Percentiles rank a stretch among this genome's conserved stretches.
Evolutionary conservation across 2,888 invertebrate species (phyloP).

Genomic region (Luperina testacea): DNA sequence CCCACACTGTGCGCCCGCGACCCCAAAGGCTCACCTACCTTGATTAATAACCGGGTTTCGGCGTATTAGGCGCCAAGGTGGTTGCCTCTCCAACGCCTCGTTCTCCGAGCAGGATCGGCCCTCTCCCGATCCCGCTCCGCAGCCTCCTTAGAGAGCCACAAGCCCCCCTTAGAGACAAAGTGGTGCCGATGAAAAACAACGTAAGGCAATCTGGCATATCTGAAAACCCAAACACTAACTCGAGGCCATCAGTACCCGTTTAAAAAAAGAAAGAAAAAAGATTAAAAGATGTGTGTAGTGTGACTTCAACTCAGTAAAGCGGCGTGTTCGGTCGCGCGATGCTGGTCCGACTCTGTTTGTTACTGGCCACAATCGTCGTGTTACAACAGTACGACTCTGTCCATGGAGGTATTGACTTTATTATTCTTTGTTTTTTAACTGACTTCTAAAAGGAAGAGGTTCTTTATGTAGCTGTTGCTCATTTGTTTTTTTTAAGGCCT

Average conservation of each 20-base stretch:
- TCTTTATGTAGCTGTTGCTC: background rate
- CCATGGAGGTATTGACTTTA: slow-evolving; percentile 63
- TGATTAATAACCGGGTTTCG: too few species aligned
- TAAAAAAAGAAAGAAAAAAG: background rate
- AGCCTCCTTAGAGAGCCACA: too few species aligned
- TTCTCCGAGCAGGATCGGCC: too few species aligned
- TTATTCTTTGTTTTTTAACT: slow-evolving; percentile 3
- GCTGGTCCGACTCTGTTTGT: slow-evolving; percentile 68
- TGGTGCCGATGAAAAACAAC: background rate
- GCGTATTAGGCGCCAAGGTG: too few species aligned
- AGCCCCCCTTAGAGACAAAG: background rate
- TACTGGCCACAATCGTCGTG: slow-evolving; percentile 63
- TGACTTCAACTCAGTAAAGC: slow-evolving; percentile 42
- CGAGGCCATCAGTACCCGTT: background rate
- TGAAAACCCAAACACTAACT: background rate
- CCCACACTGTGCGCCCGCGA: too few species aligned
- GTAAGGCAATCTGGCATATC: background rate
- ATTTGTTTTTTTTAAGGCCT: background rate
- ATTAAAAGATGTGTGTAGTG: slow-evolving; percentile 25
- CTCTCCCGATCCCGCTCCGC: too few species aligned
- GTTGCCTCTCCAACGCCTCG: too few species aligned
- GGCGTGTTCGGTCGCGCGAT: slow-evolving; percentile 56
- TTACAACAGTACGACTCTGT: slow-evolving; percentile 65
- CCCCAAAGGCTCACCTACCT: too few species aligned
- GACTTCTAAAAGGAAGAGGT: background rate